Conservation (phyloP, 2,797 vertebrate genomes). For the Enteromius unitaeniatus region DNA sequence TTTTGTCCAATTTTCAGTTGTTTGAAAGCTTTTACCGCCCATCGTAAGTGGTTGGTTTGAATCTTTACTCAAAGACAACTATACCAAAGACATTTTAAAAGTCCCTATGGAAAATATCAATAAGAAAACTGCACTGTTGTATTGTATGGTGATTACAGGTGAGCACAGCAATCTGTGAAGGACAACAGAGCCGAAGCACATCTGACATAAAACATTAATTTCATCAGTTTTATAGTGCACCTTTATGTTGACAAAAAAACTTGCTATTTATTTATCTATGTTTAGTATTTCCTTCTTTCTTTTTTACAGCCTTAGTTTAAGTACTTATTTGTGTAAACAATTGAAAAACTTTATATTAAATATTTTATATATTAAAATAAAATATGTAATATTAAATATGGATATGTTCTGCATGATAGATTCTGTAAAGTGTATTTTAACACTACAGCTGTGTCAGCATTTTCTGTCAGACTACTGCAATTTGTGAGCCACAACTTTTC, state of each 20-base stretch:
- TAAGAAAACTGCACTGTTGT: not conserved
- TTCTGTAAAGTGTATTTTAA: not conserved
- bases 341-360: not conserved
- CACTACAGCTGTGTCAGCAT: not conserved
- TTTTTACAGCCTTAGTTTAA: too few species aligned
- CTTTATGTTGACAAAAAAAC: not conserved
- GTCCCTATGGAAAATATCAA: not conserved
- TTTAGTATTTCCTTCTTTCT: too few species aligned
- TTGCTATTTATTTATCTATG: too few species aligned
- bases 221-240: not conserved
- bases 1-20: not conserved
- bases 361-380: not conserved
- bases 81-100: not conserved
- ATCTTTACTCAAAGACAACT: not conserved
- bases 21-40: not conserved
- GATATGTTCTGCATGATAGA: not conserved
- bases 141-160: not conserved
- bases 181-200: not conserved
- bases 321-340: not conserved
- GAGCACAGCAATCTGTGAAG: not conserved
- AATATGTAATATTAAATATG: not conserved
- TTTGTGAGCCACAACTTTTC: not conserved
- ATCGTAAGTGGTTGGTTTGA: not conserved
- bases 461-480: conserved; percentile 24
- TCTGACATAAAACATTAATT: not conserved